These are phyloP conservation scores for Tortricodes alternella DNA, from an alignment of 2,888 invertebrate species.

Conservation along the genomic window DNA sequence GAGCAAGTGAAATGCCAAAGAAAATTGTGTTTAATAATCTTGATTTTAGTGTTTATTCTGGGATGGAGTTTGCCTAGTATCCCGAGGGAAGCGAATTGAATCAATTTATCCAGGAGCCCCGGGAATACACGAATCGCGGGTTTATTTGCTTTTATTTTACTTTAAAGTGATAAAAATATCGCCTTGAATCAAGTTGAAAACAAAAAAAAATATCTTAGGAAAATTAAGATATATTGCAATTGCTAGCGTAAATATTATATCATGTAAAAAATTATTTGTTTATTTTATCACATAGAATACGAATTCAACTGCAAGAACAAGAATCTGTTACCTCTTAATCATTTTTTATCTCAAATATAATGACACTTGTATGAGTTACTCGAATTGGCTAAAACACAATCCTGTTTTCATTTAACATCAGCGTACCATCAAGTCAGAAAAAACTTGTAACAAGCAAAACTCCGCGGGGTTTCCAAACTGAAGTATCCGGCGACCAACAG, in stretches of 20 bases:
- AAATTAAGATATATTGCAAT: too few species aligned
- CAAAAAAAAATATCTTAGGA: too few species aligned
- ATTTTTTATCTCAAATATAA: too few species aligned
- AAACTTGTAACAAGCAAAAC: neutral
- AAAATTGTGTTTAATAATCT: constrained; percentile 8
- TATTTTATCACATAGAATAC: too few species aligned
- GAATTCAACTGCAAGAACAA: too few species aligned
- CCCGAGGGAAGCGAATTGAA: constrained; percentile 20
- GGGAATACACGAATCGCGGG: neutral
- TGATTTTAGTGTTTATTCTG: constrained; percentile 1
- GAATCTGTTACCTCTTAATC: too few species aligned
- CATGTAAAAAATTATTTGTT: too few species aligned
- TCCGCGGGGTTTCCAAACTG: neutral
- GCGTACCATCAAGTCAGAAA: too few species aligned
- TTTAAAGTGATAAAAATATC: constrained; percentile 3
- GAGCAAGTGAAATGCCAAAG: constrained; percentile 3
- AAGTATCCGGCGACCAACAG: neutral
- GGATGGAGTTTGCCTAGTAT: neutral
- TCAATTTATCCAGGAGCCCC: constrained; percentile 18
- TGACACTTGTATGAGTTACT: too few species aligned
- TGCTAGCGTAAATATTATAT: too few species aligned
- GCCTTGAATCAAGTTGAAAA: neutral
- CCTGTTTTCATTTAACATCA: too few species aligned
- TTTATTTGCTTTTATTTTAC: constrained; percentile 13
- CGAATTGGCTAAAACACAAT: too few species aligned